Conservation (phyloP, 2,113 vertebrate genomes). For the Leptosomus discolor region DNA sequence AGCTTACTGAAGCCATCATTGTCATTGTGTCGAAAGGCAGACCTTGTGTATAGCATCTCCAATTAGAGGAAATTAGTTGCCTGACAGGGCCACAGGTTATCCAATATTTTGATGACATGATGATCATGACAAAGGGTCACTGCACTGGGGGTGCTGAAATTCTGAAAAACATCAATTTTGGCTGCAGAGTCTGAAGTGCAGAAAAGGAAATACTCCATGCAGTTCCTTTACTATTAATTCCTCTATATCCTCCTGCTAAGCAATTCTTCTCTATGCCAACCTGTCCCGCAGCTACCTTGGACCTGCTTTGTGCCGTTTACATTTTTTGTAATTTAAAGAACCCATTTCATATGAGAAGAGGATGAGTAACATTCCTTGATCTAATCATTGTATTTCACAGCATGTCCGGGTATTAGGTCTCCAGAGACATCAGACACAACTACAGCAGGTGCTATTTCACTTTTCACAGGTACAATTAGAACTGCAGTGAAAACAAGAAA, state of each 20-base stretch:
- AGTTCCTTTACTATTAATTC: background rate
- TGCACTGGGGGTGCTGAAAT: background rate
- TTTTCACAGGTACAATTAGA: slow-evolving; percentile 10
- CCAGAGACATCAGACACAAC: background rate
- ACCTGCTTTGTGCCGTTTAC: background rate
- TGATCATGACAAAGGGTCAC: background rate
- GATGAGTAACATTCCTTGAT: background rate
- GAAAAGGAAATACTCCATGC: background rate
- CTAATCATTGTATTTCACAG: background rate
- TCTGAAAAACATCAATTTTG: background rate
- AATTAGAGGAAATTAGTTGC: background rate
- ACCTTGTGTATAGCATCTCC: background rate
- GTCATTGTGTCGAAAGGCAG: background rate
- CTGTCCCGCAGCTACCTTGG: background rate
- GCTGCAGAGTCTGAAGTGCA: background rate
- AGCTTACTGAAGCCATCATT: background rate
- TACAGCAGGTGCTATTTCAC: background rate
- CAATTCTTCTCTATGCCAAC: background rate
- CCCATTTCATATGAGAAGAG: background rate
- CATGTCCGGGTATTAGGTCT: background rate
- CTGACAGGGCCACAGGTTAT: background rate
- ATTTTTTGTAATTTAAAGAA: background rate
- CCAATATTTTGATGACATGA: background rate
- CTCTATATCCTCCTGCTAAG: background rate
- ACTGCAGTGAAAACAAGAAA: background rate